Evolutionary conservation across 2,888 invertebrate genomes (phyloP).

Genomic region (Cheilosia scutellata): DNA sequence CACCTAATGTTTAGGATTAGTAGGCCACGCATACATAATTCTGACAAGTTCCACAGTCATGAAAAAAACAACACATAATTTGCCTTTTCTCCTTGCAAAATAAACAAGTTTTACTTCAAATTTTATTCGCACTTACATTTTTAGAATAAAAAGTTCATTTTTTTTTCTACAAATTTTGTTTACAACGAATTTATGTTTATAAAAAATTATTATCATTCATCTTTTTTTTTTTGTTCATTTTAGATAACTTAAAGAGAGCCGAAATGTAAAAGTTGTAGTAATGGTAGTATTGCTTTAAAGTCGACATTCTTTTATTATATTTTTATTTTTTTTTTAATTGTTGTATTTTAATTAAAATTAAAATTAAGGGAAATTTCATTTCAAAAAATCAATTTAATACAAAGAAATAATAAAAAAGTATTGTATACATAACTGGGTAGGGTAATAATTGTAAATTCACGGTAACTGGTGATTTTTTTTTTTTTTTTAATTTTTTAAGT

Average conservation of each 20-base stretch:
- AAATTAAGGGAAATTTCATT: neutral
- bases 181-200: constrained; percentile 17
- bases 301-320: constrained; percentile 40
- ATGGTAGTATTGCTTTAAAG: constrained; percentile 42
- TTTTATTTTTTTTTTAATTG: constrained; percentile 60
- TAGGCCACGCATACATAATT: too few relatives aligned
- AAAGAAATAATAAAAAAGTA: constrained; percentile 5
- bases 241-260: constrained; percentile 56
- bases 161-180: constrained; percentile 51
- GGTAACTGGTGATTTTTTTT: constrained; percentile 65
- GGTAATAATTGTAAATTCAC: constrained; percentile 24
- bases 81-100: constrained; percentile 34
- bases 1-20: too few relatives aligned
- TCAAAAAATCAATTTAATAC: neutral
- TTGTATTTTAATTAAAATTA: constrained; percentile 21
- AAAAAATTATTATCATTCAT: constrained; percentile 45
- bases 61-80: neutral
- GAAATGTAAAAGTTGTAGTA: constrained; percentile 25
- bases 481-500: constrained; percentile 56
- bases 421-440: constrained; percentile 18
- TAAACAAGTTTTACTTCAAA: constrained; percentile 56
- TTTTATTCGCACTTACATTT: constrained; percentile 56
- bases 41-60: neutral
- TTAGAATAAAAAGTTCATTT: constrained; percentile 58
- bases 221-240: constrained; percentile 58